These are phyloP conservation scores for Spea hammondii DNA, from an alignment of 2,797 vertebrate genomes.

Conservation along the genomic window DNA sequence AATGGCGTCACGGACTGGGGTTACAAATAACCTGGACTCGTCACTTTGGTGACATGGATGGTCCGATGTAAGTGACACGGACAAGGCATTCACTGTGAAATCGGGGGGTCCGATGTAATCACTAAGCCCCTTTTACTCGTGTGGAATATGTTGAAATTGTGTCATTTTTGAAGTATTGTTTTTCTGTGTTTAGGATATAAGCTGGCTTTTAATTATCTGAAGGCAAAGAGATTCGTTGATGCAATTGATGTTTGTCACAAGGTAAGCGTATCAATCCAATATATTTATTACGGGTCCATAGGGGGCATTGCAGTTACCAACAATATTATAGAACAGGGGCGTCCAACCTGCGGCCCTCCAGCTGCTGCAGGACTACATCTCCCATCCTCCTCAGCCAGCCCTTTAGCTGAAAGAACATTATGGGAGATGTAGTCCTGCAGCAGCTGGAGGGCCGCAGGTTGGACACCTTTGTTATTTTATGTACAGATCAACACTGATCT, in stretches of 20 bases:
- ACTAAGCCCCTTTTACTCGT: not conserved
- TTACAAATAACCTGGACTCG: not conserved
- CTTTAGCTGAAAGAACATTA: too few species aligned
- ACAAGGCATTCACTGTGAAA: too few species aligned
- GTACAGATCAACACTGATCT: too few species aligned
- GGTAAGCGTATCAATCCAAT: constrained; percentile 67
- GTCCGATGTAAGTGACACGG: not conserved
- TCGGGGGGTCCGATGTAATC: not conserved
- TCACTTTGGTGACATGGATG: constrained; percentile 10
- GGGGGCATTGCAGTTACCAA: too few species aligned
- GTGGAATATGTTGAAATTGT: not conserved
- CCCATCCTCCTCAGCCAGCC: too few species aligned
- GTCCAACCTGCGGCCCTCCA: too few species aligned
- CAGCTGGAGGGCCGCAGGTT: too few species aligned
- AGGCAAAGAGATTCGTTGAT: constrained; percentile 91
- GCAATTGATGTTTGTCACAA: constrained; percentile 94
- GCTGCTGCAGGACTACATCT: too few species aligned
- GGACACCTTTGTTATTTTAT: too few species aligned
- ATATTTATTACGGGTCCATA: not conserved
- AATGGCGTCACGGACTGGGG: not conserved
- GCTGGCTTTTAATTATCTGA: constrained; percentile 96
- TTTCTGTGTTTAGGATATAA: constrained; percentile 83
- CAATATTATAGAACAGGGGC: too few species aligned
- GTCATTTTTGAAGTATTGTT: not conserved
- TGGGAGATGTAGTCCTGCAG: too few species aligned